Evolutionary conservation across 1,140 invertebrate genomes (phyloP), one percentile per base, ranked within the genome.

Genomic region (Scaptomyza graminum): DNA sequence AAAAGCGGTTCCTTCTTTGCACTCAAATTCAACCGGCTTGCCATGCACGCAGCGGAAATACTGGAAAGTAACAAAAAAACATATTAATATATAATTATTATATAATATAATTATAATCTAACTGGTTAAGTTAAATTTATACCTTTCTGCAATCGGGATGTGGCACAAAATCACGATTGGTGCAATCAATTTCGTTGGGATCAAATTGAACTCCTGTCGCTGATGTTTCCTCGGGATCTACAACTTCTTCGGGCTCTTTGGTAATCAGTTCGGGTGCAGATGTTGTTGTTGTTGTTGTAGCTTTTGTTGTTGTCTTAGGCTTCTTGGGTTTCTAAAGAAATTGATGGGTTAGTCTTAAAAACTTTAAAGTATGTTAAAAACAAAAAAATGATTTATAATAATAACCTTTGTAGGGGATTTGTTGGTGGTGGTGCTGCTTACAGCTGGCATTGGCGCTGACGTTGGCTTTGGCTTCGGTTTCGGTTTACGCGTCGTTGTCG

Each of bases 31-130:
- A n/a, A 95, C 92, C 5, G 94, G 94, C 81, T 95, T 94, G 16
- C 95, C 95, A 85, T 96, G 94, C 5, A 95, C 95, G 82, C 96
- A 97, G 54, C 95, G 94, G 92, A 95, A 97, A 76, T 96, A 97
- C 96, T 97, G 92, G 18, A 56, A 15, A 1, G 4, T 3, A 3
- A n/a, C 11, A 1, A 15, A 13, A 57, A 22, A 49, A 51, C 8
- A 13, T 18, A 67, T 44, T 7, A 11, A 39, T 3, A 22, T 22
- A 22, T 22, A 3, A 22, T 22, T 22, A 22, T 22, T n/a, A n/a
- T n/a, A n/a, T n/a, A n/a, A 22, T 22, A 22, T 22, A 3, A 22
- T 22, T 22, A 22, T 22, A n/a, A n/a, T n/a, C 1, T 22, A 22
- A 22, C 2, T 2, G 8, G 28, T 18, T 47, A 9, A 34, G 8